Evolutionary conservation across 1,140 invertebrate species (phyloP).

Genomic region (Anoplolepis gracilipes): DNA sequence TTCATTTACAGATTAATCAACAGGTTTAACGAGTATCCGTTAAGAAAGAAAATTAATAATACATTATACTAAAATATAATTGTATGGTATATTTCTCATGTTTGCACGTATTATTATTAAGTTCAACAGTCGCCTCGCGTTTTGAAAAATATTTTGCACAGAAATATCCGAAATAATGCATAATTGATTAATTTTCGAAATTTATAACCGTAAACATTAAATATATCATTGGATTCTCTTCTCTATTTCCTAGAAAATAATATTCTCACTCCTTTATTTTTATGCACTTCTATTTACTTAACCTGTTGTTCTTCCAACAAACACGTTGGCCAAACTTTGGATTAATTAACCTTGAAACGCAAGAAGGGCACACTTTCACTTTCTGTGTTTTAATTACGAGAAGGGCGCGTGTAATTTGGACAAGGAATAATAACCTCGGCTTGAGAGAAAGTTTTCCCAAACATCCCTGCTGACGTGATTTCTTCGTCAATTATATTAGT

Average conservation of each 20-base stretch:
- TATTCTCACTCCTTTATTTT: slow-evolving; percentile 6
- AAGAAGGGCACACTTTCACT: slow-evolving; percentile 51
- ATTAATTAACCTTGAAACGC: slow-evolving; percentile 60
- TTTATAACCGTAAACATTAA: neutral
- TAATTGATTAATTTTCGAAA: neutral
- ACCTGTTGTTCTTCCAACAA: neutral
- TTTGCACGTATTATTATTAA: neutral
- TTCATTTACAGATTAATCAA: neutral
- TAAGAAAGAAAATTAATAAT: neutral
- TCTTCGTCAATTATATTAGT: neutral
- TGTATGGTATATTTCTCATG: neutral
- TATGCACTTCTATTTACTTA: neutral
- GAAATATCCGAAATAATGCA: neutral
- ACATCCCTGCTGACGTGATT: neutral
- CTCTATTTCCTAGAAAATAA: neutral
- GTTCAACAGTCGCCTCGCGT: neutral
- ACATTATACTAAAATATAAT: neutral
- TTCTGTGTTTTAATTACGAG: slow-evolving; percentile 59
- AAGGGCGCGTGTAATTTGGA: slow-evolving; percentile 14
- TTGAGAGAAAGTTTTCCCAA: slow-evolving; percentile 4
- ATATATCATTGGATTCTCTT: neutral
- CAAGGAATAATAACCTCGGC: slow-evolving; percentile 5
- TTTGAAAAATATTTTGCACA: neutral
- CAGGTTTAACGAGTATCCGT: neutral
- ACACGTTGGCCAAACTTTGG: neutral